Conservation (phyloP, 2,888 invertebrate genomes). For the Oasisia sp. region DNA sequence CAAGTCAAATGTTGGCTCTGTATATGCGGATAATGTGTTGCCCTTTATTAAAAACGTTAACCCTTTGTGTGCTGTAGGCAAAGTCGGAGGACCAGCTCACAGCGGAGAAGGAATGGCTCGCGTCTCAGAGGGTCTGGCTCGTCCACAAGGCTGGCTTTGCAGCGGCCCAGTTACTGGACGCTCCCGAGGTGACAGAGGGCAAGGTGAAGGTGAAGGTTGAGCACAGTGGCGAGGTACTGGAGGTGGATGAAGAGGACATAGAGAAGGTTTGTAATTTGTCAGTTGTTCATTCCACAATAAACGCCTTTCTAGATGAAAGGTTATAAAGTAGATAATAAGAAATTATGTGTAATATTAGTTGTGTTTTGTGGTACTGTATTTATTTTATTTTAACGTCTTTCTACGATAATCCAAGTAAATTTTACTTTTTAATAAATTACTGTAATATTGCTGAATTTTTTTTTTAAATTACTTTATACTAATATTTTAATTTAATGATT, state of each 20-base stretch:
- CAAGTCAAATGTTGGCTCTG: too few relatives aligned
- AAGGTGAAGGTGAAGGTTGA: conserved; percentile 82
- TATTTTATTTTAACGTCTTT: too few relatives aligned
- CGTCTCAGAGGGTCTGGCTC: conserved; percentile 84
- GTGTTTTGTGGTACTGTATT: too few relatives aligned
- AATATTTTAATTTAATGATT: too few relatives aligned
- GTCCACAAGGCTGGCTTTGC: conserved; percentile 94
- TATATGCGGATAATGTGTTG: too few relatives aligned
- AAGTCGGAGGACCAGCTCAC: conserved; percentile 76
- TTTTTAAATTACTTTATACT: too few relatives aligned
- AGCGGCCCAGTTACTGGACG: conserved; percentile 71
- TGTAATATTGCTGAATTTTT: too few relatives aligned
- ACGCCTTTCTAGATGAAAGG: background rate
- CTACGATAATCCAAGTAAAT: too few relatives aligned
- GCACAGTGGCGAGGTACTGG: conserved; percentile 82
- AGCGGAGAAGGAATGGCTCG: conserved; percentile 77
- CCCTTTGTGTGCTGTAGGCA: conserved; percentile 69
- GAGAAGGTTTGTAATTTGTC: conserved; percentile 78
- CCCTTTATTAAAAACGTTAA: background rate
- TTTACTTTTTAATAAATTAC: too few relatives aligned
- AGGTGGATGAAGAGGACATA: conserved; percentile 94
- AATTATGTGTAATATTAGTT: too few relatives aligned
- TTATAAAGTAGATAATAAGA: background rate
- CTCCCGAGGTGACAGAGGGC: conserved; percentile 58
- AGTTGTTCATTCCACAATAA: background rate